Base-by-base conservation (phyloP, 2,797 vertebrate genomes). In the Podargus strigoides region DNA sequence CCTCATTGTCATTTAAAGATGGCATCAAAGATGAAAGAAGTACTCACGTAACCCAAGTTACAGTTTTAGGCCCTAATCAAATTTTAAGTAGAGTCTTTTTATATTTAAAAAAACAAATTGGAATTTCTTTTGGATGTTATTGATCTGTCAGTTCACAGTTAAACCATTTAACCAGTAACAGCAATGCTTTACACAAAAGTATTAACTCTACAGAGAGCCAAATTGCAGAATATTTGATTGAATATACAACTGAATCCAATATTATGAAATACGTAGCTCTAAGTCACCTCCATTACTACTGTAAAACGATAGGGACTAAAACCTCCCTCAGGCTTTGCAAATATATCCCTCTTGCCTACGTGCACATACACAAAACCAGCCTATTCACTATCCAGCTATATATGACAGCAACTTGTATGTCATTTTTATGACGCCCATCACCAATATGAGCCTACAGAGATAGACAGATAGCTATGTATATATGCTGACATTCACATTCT, bases 361-460 rank as follows among this genome's bases (percentile, higher is more conserved):
- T 4, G 75, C 46, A 83, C 19, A 58, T n/a, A 77, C 46, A 86
- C 56, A 80, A 58, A 82, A 34, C 1, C 78, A 93, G 64, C 46
- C 76, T 80, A 46, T 74, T 95, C 81, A 56, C 91, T 72, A 77
- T 32, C 66, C 63, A 87, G 62, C 76, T 93, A 73, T 49, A 90
- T 28, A 30, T 32, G 53, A 67, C 73, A 91, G 63, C 56, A 74
- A 79, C 60, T 26, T 60, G 28, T n/a, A 72, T 28, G 53, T 34
- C 55, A 77, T 60, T 94, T 94, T 93, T 84, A 91, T 55, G 85
- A 39, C 63, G 88, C 76, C 30, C 41, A 87, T 85, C 62, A 92
- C 56, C 83, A 73, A 37, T 30, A 64, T 30, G 39, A 72, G 37
- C 27, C 89, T 59, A 89, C 0, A 91, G 44, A 95, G 68, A 75